A percentile compares a stretch with the other conserved stretches of the same genome.
Conservation (phyloP, 1,140 invertebrate species). For the Matsumurasca onukii region DNA sequence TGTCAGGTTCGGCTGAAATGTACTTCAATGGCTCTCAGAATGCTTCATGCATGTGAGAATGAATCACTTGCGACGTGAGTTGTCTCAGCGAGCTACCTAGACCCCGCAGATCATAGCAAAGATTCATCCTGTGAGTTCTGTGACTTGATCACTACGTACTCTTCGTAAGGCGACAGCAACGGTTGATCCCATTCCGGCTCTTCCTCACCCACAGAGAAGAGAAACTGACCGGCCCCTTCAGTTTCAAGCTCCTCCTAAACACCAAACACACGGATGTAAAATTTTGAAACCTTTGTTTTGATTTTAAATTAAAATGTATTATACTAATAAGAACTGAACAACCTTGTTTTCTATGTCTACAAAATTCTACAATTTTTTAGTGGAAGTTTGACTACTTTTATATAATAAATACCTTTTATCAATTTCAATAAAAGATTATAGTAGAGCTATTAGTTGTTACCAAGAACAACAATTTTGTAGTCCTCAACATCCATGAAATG, state of each 20-base stretch:
- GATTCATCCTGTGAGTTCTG: neutral
- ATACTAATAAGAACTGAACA: no score
- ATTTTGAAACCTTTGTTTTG: neutral
- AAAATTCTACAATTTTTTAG: neutral
- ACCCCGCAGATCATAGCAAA: neutral
- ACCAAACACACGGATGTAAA: neutral
- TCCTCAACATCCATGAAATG: neutral
- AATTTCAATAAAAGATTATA: neutral
- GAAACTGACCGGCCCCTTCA: neutral
- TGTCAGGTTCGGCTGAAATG: no score
- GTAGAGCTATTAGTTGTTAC: neutral
- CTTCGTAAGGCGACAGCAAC: neutral
- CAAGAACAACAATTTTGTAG: neutral
- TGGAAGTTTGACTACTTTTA: neutral
- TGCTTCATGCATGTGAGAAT: no score
- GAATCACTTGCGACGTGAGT: no score
- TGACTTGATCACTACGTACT: neutral
- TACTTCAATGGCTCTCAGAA: no score
- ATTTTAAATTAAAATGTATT: no score
- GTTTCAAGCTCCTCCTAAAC: neutral
- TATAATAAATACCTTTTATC: neutral
- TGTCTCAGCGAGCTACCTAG: no score
- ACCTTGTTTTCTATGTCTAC: no score
- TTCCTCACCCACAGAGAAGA: neutral
- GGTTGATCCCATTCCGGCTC: neutral